Base-by-base conservation (phyloP, 2,113 vertebrate genomes). In the Psilopogon haemacephalus region DNA sequence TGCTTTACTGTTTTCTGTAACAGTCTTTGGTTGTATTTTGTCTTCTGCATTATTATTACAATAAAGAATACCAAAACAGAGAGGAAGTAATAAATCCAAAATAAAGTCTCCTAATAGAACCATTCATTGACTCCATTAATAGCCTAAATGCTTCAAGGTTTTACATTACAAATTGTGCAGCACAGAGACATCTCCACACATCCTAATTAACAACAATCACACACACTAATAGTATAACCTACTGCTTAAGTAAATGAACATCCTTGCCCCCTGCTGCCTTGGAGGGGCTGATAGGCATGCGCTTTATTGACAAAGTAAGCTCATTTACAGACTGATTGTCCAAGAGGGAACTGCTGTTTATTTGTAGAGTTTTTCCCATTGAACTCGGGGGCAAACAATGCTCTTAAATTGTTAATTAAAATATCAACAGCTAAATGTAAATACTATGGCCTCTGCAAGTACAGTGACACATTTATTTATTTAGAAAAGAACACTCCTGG, bases 161-260 rank as follows among this genome's bases (percentile, higher is more conserved):
- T 96, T 91, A 96, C 94, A 97, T 97, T 92, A 94, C 95, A 84
- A 97, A 95, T 92, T 87, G 82, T 86, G 94, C 97, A 96, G 96
- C 96, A 95, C 40, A 84, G 93, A 97, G 91, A 97, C 94, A 96
- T 90, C 91, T 96, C 96, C 94, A 94, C 95, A 95, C 95, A 95
- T 86, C 97, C 97, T 98, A 98, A 98, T 98, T 98, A 98, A 97
- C 97, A 98, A 97, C 98, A 98, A 97, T 98, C 98, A 97, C 97
- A 95, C 96, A 97, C 94, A 87, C 97, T 98, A 98, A 98, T 98
- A 98, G 97, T 97, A 97, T 97, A 98, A 98, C 97, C 98, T 97
- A 97, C 97, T 97, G 98, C 97, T 98, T 98, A 98, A 98, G 98
- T 98, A 98, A 98, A 98, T 98, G 97, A 98, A 97, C 97, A 98